Evolutionary conservation across 1,140 invertebrate genomes (phyloP).

Genomic region (Papilio glaucus): DNA sequence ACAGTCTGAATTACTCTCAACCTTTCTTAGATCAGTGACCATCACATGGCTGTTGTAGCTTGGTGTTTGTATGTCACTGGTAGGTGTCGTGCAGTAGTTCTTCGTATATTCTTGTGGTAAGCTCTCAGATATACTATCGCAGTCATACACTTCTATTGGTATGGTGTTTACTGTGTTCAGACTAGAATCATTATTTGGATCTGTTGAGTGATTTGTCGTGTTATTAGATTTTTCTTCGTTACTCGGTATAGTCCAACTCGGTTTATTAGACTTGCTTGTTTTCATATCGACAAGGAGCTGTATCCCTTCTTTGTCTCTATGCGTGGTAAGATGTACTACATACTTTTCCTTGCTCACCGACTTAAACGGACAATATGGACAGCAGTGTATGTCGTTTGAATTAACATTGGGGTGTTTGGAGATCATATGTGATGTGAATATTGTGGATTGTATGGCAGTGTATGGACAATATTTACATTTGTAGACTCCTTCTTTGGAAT

Average conservation of each 20-base stretch:
- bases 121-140: slow-evolving; percentile 71
- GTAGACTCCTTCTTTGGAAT: slow-evolving; percentile 89
- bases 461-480: slow-evolving; percentile 89
- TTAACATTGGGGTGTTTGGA: slow-evolving; percentile 84
- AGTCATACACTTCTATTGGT: slow-evolving; percentile 76
- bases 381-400: slow-evolving; percentile 80
- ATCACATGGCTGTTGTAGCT: slow-evolving; percentile 59
- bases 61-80: slow-evolving; percentile 49
- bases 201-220: slow-evolving; percentile 41
- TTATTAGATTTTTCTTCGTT: slow-evolving; percentile 53
- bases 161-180: slow-evolving; percentile 66
- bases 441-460: slow-evolving; percentile 86
- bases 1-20: slow-evolving; percentile 75
- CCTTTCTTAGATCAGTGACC: slow-evolving; percentile 69
- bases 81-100: slow-evolving; percentile 57
- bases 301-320: slow-evolving; percentile 71
- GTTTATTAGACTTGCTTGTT: slow-evolving; percentile 58
- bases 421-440: slow-evolving; percentile 86
- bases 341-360: slow-evolving; percentile 84
- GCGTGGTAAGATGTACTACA: slow-evolving; percentile 70
- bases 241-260: slow-evolving; percentile 75
- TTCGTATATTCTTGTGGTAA: slow-evolving; percentile 67
- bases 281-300: slow-evolving; percentile 69
- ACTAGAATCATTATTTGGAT: slow-evolving; percentile 51
- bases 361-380: slow-evolving; percentile 83